phyloP scores from a whole-genome alignment of 1,140 invertebrate species.

The Drosophila arawakana region DNA sequence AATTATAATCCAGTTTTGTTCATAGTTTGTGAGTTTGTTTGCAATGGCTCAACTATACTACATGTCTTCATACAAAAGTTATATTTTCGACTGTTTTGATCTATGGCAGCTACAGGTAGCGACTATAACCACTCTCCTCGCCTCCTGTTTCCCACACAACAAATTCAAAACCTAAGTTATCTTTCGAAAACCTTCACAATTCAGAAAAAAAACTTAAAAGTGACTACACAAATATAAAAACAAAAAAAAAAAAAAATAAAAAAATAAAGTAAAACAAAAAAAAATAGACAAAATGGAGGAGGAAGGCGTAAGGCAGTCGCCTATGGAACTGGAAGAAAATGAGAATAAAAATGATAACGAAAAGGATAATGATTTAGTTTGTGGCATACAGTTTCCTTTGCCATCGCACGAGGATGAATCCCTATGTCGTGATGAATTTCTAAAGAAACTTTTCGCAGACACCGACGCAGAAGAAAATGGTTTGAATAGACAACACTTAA shows the following conservation, averaged over 20 bases:
- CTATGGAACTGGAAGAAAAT: not conserved
- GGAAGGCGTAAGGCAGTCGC: not conserved
- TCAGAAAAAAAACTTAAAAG: too few species aligned
- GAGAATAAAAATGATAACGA: not conserved
- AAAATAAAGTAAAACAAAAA: not conserved
- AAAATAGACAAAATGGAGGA: not conserved
- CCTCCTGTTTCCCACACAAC: too few species aligned
- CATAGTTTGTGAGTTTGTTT: too few species aligned
- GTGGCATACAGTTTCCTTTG: conserved; percentile 40
- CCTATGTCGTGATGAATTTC: conserved; percentile 52
- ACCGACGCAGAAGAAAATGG: not conserved
- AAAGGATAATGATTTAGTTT: not conserved
- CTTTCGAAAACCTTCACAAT: too few species aligned
- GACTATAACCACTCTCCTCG: too few species aligned
- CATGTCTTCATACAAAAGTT: too few species aligned
- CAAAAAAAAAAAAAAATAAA: not conserved
- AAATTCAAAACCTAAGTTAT: too few species aligned
- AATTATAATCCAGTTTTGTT: too few species aligned
- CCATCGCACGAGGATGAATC: conserved; percentile 42
- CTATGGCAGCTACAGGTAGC: too few species aligned
- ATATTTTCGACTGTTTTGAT: too few species aligned
- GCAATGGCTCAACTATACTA: too few species aligned
- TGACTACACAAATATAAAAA: not conserved
- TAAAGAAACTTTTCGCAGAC: conserved; percentile 5
- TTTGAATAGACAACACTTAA: not conserved